Conservation (phyloP, 2,113 vertebrate genomes). For the Hippolais icterina region DNA sequence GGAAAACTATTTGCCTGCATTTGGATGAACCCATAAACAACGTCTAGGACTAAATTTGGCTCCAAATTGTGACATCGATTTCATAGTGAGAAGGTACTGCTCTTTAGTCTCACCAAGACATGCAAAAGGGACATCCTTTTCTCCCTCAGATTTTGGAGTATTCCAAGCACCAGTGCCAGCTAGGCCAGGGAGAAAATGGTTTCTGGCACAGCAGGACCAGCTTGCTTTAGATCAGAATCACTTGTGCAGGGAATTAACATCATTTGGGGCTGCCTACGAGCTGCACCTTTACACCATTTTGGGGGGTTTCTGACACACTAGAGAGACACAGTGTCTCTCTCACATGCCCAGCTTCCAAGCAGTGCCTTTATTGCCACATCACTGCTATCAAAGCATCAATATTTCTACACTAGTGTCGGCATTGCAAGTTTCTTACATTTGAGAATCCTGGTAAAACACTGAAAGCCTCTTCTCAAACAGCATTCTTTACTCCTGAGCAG, state of each 20-base stretch:
- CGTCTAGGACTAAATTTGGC: background rate
- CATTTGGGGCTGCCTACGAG: background rate
- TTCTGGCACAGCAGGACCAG: background rate
- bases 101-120: background rate
- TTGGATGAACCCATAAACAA: background rate
- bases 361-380: background rate
- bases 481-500: background rate
- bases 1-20: background rate
- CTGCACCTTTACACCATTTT: background rate
- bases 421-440: background rate
- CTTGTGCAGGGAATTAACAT: background rate
- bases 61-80: background rate
- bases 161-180: background rate
- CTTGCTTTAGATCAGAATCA: background rate
- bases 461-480: constrained; percentile 40
- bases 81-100: background rate
- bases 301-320: fast-evolving
- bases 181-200: background rate
- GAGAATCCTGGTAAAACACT: constrained; percentile 3
- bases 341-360: background rate
- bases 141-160: background rate
- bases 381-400: background rate
- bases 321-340: background rate
- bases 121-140: background rate
- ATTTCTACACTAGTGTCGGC: background rate